Evolutionary conservation across 2,888 invertebrate species (phyloP), one percentile per base, ranked within the genome.

Genomic region (Ypsolopha sequella): DNA sequence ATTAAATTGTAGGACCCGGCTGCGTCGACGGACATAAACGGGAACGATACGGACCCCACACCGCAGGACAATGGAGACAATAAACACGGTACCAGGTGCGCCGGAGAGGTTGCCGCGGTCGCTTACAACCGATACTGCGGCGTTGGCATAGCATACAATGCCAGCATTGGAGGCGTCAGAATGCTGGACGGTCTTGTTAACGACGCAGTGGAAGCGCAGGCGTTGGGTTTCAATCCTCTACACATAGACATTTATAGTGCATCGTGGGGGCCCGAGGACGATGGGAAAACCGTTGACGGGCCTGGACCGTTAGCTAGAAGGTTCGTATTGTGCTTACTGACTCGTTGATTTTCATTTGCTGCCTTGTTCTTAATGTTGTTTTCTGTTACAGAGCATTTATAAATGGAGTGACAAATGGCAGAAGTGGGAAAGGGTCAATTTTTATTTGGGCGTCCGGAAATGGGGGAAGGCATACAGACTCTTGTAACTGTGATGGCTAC

Each of bases 381-480:
- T 24, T 24, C 24, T 24, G 24, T 85, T 84, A 54, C 77, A 90
- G 95, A 68, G 96, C 97, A 55, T 97, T 97, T 78, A 95, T 96
- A 77, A 95, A 96, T 69, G 97, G 97, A 54, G 96, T 97, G 43
- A 95, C 94, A 46, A 95, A 94, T 75, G 96, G 98, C 48, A 92
- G 98, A 53, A 92, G 93, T 61, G 97, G 97, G 38, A 95, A 95
- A 77, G 97, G 97, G 49, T 96, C 96, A 54, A 97, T 98, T 69
- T 98, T 97, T 82, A 96, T 98, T 52, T 98, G 97, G 97, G 97
- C 97, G 1, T 96, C 96, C n/a, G 98, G 97, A 51, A 98, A 98
- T 73, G 98, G 98, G 9, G 97, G 98, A 47, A 91, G 95, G 58
- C 95, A 96, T 70, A 94, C 94, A 1, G 99, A 99, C 76, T 97